Evolutionary conservation across 2,797 vertebrate species (phyloP).

Genomic region (Fringilla coelebs): DNA sequence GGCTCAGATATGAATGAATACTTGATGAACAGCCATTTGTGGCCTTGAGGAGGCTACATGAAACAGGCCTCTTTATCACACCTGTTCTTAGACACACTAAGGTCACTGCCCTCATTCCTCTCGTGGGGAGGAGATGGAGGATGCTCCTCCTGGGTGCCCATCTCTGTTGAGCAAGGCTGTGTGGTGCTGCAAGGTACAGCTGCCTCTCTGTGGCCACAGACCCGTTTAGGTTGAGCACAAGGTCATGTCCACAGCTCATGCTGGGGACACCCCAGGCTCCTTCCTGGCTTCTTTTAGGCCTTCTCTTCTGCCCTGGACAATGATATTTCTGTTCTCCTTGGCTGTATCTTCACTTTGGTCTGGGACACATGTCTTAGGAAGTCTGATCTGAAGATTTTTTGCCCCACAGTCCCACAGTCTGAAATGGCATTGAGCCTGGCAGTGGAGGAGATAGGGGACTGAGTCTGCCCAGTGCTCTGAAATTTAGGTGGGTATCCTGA

Average conservation of each 20-base stretch:
- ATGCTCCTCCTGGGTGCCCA: not conserved
- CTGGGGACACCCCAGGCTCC: rapidly evolving
- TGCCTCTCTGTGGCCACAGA: not conserved
- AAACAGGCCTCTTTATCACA: not conserved
- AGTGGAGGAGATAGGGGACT: not conserved
- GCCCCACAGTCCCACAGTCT: not conserved
- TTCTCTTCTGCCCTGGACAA: not conserved
- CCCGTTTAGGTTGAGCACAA: not conserved
- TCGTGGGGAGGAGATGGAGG: not conserved
- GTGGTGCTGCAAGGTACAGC: rapidly evolving
- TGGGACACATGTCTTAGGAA: not conserved
- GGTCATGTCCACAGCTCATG: not conserved
- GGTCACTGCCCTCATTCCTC: not conserved
- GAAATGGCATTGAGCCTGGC: not conserved
- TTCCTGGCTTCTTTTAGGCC: not conserved
- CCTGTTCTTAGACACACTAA: not conserved
- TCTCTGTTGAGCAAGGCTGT: not conserved
- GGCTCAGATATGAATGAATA: not conserved
- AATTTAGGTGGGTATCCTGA: not conserved
- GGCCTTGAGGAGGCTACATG: not conserved
- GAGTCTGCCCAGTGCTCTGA: not conserved
- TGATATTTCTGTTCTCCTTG: not conserved
- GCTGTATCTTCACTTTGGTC: not conserved
- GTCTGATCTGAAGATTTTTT: not conserved
- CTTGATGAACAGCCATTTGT: no score